Conservation (phyloP, 2,113 vertebrate species). For the Cyprinus carpio region DNA sequence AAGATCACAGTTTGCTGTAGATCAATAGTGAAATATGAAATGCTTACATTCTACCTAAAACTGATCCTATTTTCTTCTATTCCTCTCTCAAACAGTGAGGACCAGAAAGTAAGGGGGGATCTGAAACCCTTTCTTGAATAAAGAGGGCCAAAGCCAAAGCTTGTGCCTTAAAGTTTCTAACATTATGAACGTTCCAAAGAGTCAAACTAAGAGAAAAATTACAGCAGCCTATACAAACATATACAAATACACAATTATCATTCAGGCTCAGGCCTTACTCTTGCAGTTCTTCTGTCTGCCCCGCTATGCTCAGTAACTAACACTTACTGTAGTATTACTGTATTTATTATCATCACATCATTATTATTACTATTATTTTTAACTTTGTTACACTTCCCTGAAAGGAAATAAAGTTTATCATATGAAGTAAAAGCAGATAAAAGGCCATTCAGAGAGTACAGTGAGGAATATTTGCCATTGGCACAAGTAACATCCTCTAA, state of each 20-base stretch:
- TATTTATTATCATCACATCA: constrained; percentile 64
- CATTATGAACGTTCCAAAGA: constrained; percentile 63
- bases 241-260: constrained; percentile 71
- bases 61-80: background rate
- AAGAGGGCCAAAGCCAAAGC: constrained; percentile 31
- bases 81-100: constrained; percentile 23
- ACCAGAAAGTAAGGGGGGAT: constrained; percentile 15
- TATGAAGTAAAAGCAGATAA: constrained; percentile 68
- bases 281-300: constrained; percentile 61
- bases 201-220: constrained; percentile 61
- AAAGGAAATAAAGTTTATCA: constrained; percentile 70
- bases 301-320: constrained; percentile 53
- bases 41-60: constrained; percentile 56
- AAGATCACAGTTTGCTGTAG: constrained; percentile 21
- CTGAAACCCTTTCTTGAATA: constrained; percentile 26
- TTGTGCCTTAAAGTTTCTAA: constrained; percentile 75
- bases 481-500: constrained; percentile 58
- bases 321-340: constrained; percentile 69
- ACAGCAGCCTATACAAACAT: constrained; percentile 70
- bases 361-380: constrained; percentile 61
- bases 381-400: constrained; percentile 66
- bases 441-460: constrained; percentile 55
- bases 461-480: constrained; percentile 63
- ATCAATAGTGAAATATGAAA: constrained; percentile 61
- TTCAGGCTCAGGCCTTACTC: constrained; percentile 64